Evolutionary conservation across 2,888 invertebrate genomes (phyloP), one percentile per base, ranked within the genome.

Genomic region (Pomacea canaliculata): DNA sequence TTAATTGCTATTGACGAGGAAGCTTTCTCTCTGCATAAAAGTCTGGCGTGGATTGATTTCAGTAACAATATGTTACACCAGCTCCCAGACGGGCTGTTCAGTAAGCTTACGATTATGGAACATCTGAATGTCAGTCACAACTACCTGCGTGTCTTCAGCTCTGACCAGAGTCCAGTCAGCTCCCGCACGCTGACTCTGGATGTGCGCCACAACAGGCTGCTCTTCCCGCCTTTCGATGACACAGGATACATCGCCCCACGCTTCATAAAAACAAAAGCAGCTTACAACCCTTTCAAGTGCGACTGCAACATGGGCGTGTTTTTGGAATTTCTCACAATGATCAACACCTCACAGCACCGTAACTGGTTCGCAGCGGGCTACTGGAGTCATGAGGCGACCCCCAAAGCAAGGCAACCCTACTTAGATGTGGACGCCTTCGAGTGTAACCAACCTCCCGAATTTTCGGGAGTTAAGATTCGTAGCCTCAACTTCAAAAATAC

Each of bases 211-310:
- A 80, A 80, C 56, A 76, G 16, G 10, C 70, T 80, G 59, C 19
- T 4, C 16, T 74, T 69, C 60, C 74, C 74, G 10, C 74, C 74
- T 19, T 74, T 62, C 19, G 74, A 69, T 19, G 74, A 74, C 74
- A 69, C 69, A 2, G 69, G 69, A 12, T 74, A 48, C 69, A 59
- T 74, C n/a, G 69, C 74, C 27, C 74, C 68, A 7, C 68, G 62
- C 60, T 48, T 18, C n/a, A 59, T 68, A n/a, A 56, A 48, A 37
- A 74, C 78, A 48, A 56, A 18, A 9, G 68, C 76, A 1, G 63
- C 75, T 27, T 16, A 12, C 49, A 80, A 80, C 49, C 80, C 80
- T 37, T 80, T 66, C 49, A 23, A 56, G 5, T 80, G 80, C 70
- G 78, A 78, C 70, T 80, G 80, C 49, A 27, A 70, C 8, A 67